These are phyloP conservation scores for Chiroxiphia lanceolata DNA, from an alignment of 2,797 vertebrate genomes.

Conservation along the genomic window DNA sequence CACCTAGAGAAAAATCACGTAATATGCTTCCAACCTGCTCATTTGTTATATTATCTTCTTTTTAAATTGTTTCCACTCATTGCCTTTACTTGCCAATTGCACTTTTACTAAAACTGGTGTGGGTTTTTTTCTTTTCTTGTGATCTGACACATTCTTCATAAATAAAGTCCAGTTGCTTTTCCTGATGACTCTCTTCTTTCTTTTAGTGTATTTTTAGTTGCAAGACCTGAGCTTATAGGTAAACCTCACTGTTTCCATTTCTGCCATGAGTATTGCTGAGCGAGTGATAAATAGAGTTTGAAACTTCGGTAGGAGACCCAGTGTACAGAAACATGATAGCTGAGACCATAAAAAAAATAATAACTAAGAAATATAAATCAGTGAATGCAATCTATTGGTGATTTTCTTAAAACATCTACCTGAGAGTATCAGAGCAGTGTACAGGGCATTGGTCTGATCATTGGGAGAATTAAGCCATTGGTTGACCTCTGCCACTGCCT, in stretches of 20 bases:
- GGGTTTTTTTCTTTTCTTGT: not conserved
- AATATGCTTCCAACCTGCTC: not conserved
- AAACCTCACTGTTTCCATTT: not conserved
- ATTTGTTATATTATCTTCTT: not conserved
- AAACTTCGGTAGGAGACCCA: not conserved
- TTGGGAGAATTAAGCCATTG: rapidly evolving
- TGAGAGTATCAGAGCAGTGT: not conserved
- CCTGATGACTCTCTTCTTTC: not conserved
- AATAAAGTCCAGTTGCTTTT: not conserved
- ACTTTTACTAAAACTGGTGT: not conserved
- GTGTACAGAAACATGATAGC: not conserved
- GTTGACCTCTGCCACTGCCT: not conserved
- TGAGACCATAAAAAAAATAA: not conserved
- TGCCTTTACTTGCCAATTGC: not conserved
- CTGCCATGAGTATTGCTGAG: not conserved
- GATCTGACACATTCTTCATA: not conserved
- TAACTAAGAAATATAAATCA: not conserved
- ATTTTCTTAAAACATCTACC: not conserved
- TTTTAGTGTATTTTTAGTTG: not conserved
- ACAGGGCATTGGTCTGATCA: not conserved
- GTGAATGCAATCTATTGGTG: not conserved
- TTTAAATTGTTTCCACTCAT: not conserved
- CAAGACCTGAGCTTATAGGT: not conserved
- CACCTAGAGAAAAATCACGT: not conserved
- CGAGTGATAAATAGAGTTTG: not conserved